phyloP scores from a whole-genome alignment of 2,888 invertebrate species.

The Melanostoma mellinum region DNA sequence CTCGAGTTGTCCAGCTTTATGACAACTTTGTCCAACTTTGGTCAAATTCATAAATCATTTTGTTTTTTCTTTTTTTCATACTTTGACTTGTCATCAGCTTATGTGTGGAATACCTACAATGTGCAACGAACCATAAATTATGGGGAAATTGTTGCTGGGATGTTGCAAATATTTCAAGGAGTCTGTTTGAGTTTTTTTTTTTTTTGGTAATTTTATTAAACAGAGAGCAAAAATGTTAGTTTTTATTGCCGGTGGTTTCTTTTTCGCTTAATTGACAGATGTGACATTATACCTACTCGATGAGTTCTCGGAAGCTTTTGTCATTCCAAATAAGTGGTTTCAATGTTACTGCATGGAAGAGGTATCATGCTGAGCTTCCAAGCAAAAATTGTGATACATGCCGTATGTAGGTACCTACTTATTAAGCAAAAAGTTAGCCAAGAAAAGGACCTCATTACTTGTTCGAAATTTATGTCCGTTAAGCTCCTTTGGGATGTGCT shows the following conservation, averaged over 20 bases:
- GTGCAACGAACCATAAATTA: constrained; percentile 19
- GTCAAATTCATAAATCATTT: constrained; percentile 75
- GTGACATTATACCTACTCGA: constrained; percentile 40
- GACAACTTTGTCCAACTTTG: constrained; percentile 76
- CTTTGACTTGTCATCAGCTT: constrained; percentile 30
- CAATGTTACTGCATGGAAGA: not conserved
- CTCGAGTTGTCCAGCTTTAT: constrained; percentile 59
- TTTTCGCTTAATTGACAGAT: constrained; percentile 64
- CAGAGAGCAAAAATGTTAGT: not conserved
- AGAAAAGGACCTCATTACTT: too few relatives aligned
- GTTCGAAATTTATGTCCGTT: too few relatives aligned
- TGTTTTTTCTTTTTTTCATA: constrained; percentile 60
- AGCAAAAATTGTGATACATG: constrained; percentile 32
- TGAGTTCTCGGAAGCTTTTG: constrained; percentile 37
- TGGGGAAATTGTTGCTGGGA: constrained; percentile 35
- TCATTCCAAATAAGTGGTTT: constrained; percentile 52
- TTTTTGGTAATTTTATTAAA: not conserved
- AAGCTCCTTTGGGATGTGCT: too few relatives aligned
- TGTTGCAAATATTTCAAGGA: constrained; percentile 36
- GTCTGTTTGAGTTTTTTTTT: not conserved
- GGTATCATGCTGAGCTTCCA: constrained; percentile 42
- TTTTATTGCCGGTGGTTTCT: constrained; percentile 20
- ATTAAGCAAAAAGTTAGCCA: not conserved
- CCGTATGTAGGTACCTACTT: too few relatives aligned
- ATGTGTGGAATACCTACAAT: not conserved